Evolutionary conservation across 1,140 invertebrate species (phyloP), one percentile per base, ranked within the genome.

Genomic region (Drosophila nikananu): DNA sequence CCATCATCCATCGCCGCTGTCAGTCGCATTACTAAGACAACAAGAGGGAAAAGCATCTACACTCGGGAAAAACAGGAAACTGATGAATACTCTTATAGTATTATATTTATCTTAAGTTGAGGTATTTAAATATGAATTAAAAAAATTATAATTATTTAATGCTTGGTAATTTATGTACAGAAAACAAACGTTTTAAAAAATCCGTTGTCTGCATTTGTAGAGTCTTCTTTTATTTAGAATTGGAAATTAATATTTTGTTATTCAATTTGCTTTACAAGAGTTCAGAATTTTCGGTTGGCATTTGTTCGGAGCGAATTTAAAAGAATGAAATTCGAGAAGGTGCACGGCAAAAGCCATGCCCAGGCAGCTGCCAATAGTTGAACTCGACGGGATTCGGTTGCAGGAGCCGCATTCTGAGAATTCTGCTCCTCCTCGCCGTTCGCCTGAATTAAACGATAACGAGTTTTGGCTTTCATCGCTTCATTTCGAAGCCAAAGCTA

Each of bases 361-460:
- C 55, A 51, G 75, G 39, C 61, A 80, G 64, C 80, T 87, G 83
- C 83, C 83, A 89, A 87, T 86, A 86, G 67, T 66, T 74, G 23
- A 63, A 78, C 51, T 63, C 46, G 25, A 41, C 54, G 49, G 51
- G 75, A 76, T 65, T 75, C 62, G 49, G 46, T 60, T 60, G 21
- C 52, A 55, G 57, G 68, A 80, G 61, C 57, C 52, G 25, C 35
- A 54, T 60, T 42, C 63, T 23, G 15, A 23, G 39, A 21, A 46
- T 77, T 46, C 57, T 3, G 52, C 52, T 46, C 27, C 30, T 21
- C 12, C 12, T 25, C 19, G 48, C 62, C 68, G 17, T 67, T 89
- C 65, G 61, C 62, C 70, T 71, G 84, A 81, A 89, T 87, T 89
- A 89, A 83, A 87, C 81, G 86, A 89, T 87, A 87, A 87, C 84